Conservation (phyloP, 2,888 invertebrate species). For the Nematopogon swammerdamellus region DNA sequence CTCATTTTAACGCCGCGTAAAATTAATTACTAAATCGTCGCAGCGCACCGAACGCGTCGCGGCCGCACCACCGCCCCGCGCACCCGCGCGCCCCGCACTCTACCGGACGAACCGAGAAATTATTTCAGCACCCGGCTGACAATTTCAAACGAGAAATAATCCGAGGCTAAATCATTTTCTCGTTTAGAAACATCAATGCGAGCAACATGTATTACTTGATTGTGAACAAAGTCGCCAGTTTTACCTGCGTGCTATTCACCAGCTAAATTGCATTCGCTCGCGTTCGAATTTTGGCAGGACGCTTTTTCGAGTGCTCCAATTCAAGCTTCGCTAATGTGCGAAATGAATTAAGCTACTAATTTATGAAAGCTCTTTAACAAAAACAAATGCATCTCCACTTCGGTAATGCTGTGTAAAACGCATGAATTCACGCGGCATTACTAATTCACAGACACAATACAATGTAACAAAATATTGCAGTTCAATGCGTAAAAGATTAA, state of each 20-base stretch:
- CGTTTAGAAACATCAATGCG: not conserved
- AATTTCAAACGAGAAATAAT: not conserved
- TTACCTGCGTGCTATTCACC: not conserved
- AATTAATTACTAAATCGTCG: conserved; percentile 44
- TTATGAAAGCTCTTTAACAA: not conserved
- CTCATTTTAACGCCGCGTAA: conserved; percentile 15
- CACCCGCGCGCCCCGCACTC: not conserved
- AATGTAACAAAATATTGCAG: too few relatives aligned
- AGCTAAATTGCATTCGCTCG: not conserved
- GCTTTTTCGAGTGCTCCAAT: not conserved
- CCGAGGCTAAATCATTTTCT: not conserved
- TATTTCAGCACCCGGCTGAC: not conserved
- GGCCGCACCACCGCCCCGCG: too few relatives aligned
- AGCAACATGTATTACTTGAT: not conserved
- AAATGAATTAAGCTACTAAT: not conserved
- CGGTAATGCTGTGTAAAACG: not conserved
- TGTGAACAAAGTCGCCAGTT: not conserved
- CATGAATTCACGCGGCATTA: too few relatives aligned
- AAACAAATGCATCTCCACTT: not conserved
- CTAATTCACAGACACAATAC: too few relatives aligned
- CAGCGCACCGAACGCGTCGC: too few relatives aligned
- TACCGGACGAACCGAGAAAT: not conserved
- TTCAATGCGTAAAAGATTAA: too few relatives aligned
- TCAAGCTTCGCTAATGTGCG: not conserved
- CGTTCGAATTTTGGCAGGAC: not conserved